These are phyloP conservation scores for Crotalus viridis DNA, from an alignment of 2,113 vertebrate species.

Conservation along the genomic window DNA sequence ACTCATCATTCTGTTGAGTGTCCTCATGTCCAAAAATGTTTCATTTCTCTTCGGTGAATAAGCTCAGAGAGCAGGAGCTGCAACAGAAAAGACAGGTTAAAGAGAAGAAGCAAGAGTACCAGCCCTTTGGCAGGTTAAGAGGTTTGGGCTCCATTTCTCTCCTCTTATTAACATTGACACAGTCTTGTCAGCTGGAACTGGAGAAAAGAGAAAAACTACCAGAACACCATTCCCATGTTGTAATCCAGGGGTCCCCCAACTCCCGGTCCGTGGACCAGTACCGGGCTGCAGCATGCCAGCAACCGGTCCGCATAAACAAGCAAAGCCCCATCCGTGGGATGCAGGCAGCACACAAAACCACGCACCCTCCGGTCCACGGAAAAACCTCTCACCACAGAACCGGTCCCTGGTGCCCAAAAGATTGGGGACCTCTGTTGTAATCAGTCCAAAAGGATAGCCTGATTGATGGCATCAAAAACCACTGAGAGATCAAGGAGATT, in stretches of 20 bases:
- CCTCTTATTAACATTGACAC: not conserved
- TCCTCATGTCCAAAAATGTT: not conserved
- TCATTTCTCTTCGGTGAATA: not conserved
- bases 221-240: not conserved
- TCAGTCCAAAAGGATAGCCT: not conserved
- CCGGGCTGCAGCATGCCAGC: too few relatives aligned
- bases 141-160: not conserved
- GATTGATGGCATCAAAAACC: not conserved
- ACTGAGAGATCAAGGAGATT: not conserved
- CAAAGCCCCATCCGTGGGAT: too few relatives aligned
- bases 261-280: too few relatives aligned
- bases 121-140: not conserved
- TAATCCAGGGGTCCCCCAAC: too few relatives aligned
- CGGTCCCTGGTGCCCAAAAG: too few relatives aligned
- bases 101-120: not conserved
- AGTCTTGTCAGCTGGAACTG: not conserved
- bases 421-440: not conserved
- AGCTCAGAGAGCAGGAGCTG: not conserved
- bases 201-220: not conserved
- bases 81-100: not conserved
- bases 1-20: not conserved
- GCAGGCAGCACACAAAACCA: too few relatives aligned
- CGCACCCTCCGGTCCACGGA: too few relatives aligned
- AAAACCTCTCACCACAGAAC: too few relatives aligned
- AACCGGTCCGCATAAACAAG: too few relatives aligned